Percentiles rank a stretch among this genome's conserved stretches.
Conservation (phyloP, 2,113 vertebrate species). For the Rhegmatorhina hoffmannsi region DNA sequence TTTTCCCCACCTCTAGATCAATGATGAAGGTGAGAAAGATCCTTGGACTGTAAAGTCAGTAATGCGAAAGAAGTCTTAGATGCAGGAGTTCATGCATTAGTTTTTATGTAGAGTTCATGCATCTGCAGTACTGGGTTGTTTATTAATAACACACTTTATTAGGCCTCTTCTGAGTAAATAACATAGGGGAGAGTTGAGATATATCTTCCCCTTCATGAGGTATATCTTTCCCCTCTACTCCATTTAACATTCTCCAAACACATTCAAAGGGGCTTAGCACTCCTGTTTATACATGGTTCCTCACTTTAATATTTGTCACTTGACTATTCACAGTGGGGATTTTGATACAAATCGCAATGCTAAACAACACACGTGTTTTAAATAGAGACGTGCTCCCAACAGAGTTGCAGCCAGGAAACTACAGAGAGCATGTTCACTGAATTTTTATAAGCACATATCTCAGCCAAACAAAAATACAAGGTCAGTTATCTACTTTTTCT, state of each 20-base stretch:
- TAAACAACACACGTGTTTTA: slow-evolving; percentile 52
- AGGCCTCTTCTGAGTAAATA: neutral
- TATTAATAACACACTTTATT: neutral
- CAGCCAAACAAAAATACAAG: slow-evolving; percentile 53
- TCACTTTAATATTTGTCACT: slow-evolving; percentile 51
- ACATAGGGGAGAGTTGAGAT: neutral
- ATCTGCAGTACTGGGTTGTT: neutral
- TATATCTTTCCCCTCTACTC: neutral
- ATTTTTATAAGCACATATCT: slow-evolving; percentile 54
- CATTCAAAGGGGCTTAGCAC: neutral
- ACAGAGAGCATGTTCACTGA: slow-evolving; percentile 35
- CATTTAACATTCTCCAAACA: slow-evolving; percentile 19
- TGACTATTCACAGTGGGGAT: slow-evolving; percentile 52
- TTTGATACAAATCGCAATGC: slow-evolving; percentile 33
- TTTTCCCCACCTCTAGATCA: neutral
- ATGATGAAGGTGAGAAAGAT: neutral
- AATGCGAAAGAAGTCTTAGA: neutral
- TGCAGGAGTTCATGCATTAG: neutral
- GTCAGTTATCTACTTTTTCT: slow-evolving; percentile 35
- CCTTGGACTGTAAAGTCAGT: neutral
- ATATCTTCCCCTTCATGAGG: neutral
- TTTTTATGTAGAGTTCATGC: neutral
- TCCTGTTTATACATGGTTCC: slow-evolving; percentile 16
- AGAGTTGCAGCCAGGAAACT: slow-evolving; percentile 36
- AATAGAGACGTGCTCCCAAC: slow-evolving; percentile 39